Conservation (phyloP, 2,797 vertebrate genomes). For the Pteronotus mesoamericanus region DNA sequence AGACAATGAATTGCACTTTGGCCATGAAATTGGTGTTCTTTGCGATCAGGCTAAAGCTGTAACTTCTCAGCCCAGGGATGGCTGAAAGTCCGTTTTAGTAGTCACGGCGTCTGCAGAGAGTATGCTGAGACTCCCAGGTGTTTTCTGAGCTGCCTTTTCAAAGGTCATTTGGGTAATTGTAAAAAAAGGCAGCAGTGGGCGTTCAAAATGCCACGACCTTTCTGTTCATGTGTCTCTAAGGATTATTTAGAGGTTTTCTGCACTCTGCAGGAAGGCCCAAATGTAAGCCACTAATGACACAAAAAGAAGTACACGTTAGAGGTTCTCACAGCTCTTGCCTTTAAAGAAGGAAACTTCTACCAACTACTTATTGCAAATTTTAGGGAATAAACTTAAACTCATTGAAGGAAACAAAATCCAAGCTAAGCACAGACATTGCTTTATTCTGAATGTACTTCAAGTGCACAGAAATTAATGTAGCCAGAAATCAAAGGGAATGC, state of each 20-base stretch:
- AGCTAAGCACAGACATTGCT: not conserved
- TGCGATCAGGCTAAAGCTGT: not conserved
- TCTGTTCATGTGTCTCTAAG: not conserved
- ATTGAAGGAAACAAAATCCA: not conserved
- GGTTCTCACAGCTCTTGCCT: not conserved
- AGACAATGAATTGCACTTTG: not conserved
- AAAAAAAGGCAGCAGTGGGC: not conserved
- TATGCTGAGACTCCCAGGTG: not conserved
- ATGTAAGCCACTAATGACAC: not conserved
- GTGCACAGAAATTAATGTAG: not conserved
- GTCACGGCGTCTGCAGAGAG: not conserved
- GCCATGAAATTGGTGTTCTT: not conserved
- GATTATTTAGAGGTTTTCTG: conserved; percentile 3
- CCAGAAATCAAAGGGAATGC: not conserved
- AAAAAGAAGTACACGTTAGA: not conserved
- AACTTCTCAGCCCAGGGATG: not conserved
- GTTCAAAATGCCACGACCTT: conserved; percentile 42
- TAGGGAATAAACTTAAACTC: not conserved
- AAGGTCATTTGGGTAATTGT: conserved; percentile 6
- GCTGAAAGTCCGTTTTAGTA: not conserved
- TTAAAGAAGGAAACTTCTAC: not conserved
- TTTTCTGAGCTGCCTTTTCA: not conserved
- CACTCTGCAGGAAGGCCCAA: not conserved
- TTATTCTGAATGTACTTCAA: not conserved
- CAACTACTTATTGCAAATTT: not conserved